Evolutionary conservation across 2,113 vertebrate genomes (phyloP).

Genomic region (Sebastes fasciatus): DNA sequence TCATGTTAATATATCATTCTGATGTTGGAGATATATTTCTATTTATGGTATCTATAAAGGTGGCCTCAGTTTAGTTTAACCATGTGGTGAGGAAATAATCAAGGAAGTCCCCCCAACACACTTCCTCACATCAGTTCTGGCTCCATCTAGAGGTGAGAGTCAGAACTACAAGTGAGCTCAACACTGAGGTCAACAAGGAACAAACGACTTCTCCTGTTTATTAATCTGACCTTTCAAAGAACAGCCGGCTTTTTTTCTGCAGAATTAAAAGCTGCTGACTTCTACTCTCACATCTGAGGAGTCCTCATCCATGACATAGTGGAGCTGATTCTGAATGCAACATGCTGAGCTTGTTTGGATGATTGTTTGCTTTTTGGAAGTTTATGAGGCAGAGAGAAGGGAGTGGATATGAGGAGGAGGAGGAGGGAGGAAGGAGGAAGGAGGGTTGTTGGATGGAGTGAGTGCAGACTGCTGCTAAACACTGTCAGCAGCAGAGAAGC

Average conservation of each 20-base stretch:
- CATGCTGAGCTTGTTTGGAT: conserved; percentile 21
- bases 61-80: background rate
- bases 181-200: conserved; percentile 1
- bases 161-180: background rate
- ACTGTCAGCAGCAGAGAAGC: conserved; percentile 35
- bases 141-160: conserved; percentile 29
- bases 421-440: background rate
- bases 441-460: conserved; percentile 30
- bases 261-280: background rate
- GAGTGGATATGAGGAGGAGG: conserved; percentile 55
- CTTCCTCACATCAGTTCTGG: background rate
- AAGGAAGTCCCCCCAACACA: background rate
- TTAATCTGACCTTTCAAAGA: background rate
- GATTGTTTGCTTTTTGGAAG: conserved; percentile 35
- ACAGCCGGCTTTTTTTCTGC: background rate
- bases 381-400: conserved; percentile 46
- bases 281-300: conserved; percentile 1
- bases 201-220: conserved; percentile 17
- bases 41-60: background rate
- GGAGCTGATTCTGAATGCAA: conserved; percentile 6
- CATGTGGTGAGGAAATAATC: background rate
- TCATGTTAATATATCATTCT: no score
- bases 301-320: conserved; percentile 46
- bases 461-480: conserved; percentile 39
- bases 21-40: no score